Base-by-base conservation (phyloP, 2,113 vertebrate species). In the Taurulus bubalis region DNA sequence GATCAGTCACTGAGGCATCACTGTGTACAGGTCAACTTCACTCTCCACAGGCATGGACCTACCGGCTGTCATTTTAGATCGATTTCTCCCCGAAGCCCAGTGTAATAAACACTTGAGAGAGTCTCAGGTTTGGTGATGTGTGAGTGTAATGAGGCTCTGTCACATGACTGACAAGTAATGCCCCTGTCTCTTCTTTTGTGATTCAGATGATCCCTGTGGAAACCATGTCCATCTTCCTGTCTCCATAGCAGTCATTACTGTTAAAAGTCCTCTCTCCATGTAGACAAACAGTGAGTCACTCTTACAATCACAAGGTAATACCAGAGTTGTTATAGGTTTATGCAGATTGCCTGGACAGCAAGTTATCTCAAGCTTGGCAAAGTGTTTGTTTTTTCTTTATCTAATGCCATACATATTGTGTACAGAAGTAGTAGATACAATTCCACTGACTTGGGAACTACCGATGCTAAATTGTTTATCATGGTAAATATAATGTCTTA, bases 11-110 rank as follows among this genome's bases (percentile, higher is more conserved):
- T 26, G 60, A 81, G 71, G 62, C 26, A 30, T 83, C 59, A 49
- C 49, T 62, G 84, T 77, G 63, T 71, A 51, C 79, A 79, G 65
- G 81, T 90, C 86, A 85, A 49, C 86, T 70, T 79, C 73, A 40
- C 68, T 77, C 86, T 92, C 81, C 75, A 66, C 85, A 81, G 80
- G 78, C 89, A 74, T 66, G 70, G 77, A 90, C 80, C 49, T 80
- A 90, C 80, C 90, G 88, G 92, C 89, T 94, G 94, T 93, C 93
- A 92, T 93, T 93, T 92, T 75, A 87, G 79, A 94, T 93, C 66
- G 84, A 94, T 92, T 89, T 89, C 75, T 86, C 87, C 83, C 84
- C 0, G n/a, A 89, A 85, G 85, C 83, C 83, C 85, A 79, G 84
- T 78, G 89, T 90, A 93, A 94, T 92, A 93, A 92, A 91, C 92